A percentile compares a stretch with the other conserved stretches of the same genome.
These are phyloP conservation scores for Philereme transversata DNA, from an alignment of 2,888 invertebrate species.

Conservation along the genomic window DNA sequence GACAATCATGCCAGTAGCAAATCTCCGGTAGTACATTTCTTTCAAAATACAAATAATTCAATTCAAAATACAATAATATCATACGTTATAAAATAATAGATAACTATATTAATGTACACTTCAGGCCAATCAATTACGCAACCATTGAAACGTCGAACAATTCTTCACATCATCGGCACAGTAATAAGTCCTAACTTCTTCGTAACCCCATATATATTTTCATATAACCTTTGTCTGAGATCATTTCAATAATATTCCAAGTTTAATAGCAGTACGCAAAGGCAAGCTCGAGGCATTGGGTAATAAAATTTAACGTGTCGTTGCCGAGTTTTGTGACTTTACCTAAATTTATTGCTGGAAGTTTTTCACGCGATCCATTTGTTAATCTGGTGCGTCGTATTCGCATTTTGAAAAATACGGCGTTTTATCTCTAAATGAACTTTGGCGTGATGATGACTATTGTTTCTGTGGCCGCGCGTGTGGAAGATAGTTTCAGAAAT, in stretches of 20 bases:
- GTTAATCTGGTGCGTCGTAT: slow-evolving; percentile 62
- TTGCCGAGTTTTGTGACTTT: slow-evolving; percentile 68
- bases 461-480: slow-evolving; percentile 2
- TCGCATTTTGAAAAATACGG: slow-evolving; percentile 54
- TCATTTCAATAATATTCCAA: slow-evolving; percentile 78
- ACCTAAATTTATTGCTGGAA: slow-evolving; percentile 68
- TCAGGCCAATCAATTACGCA: slow-evolving; percentile 29
- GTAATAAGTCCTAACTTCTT: slow-evolving; percentile 48
- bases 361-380: slow-evolving; percentile 73
- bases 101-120: slow-evolving; percentile 13
- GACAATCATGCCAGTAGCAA: no score
- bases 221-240: slow-evolving; percentile 66
- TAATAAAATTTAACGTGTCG: slow-evolving; percentile 79
- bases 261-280: slow-evolving; percentile 67
- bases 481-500: not conserved
- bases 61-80: no score
- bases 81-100: no score
- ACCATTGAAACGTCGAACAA: slow-evolving; percentile 33
- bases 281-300: slow-evolving; percentile 55
- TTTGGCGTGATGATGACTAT: not conserved
- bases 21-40: no score
- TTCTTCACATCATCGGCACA: slow-evolving; percentile 49
- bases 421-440: slow-evolving; percentile 38
- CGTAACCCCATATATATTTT: slow-evolving; percentile 57
- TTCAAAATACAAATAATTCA: no score